These are phyloP conservation scores for Nipponacmea schrenckii DNA, from an alignment of 2,888 invertebrate genomes.

Conservation along the genomic window DNA sequence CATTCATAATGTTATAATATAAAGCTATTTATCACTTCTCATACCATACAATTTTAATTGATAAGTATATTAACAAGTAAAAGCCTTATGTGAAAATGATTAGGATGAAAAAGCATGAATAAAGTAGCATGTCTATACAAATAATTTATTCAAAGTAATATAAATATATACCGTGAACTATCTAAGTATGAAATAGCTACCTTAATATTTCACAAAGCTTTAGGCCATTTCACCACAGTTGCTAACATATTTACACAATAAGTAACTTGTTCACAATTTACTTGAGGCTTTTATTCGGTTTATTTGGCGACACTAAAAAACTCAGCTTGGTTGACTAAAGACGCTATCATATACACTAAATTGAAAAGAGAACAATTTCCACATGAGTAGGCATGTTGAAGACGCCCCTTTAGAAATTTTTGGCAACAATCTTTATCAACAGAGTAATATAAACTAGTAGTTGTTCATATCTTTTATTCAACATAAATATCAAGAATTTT, in stretches of 20 bases:
- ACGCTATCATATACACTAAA: conserved; percentile 8
- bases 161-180: conserved; percentile 1
- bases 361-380: conserved; percentile 4
- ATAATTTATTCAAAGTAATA: conserved; percentile 3
- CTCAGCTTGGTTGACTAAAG: conserved; percentile 2
- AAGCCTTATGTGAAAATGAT: no score
- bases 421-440: not conserved
- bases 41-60: no score
- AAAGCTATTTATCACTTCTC: no score
- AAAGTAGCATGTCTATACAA: conserved; percentile 4
- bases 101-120: no score
- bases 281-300: conserved; percentile 7
- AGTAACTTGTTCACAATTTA: conserved; percentile 8
- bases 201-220: conserved; percentile 6
- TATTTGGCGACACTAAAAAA: conserved; percentile 5
- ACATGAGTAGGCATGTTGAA: not conserved
- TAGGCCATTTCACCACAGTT: conserved; percentile 8
- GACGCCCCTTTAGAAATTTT: conserved; percentile 1
- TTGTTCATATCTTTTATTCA: not conserved
- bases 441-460: not conserved
- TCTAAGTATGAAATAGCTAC: conserved; percentile 7
- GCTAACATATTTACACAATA: conserved; percentile 9
- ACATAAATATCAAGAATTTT: no score
- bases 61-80: no score
- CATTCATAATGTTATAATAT: no score